A percentile compares a stretch with the other conserved stretches of the same genome.
Evolutionary conservation across 1,140 invertebrate genomes (phyloP).

Genomic region (Zophobas atratus): DNA sequence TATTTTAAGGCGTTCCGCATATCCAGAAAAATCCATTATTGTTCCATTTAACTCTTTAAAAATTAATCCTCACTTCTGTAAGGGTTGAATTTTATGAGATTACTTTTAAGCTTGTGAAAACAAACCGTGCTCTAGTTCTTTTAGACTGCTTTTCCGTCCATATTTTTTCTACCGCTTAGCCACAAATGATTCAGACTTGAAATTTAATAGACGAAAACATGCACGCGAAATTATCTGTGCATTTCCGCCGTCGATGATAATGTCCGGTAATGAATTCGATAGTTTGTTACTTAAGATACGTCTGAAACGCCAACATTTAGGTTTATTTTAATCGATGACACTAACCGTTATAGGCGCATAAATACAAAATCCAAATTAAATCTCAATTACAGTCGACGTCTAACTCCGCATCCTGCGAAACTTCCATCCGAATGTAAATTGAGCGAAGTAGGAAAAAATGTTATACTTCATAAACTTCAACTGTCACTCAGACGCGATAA

Average conservation of each 20-base stretch:
- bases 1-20: too few relatives aligned
- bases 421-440: slow-evolving; percentile 8
- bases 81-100: background rate
- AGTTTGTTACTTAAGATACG: slow-evolving; percentile 1
- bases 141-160: too few relatives aligned
- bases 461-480: slow-evolving; percentile 38
- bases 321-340: slow-evolving; percentile 28
- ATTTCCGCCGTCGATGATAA: slow-evolving; percentile 15
- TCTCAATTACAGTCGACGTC: slow-evolving; percentile 13
- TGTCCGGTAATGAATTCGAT: slow-evolving; percentile 8
- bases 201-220: too few relatives aligned
- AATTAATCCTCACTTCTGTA: slow-evolving; percentile 7
- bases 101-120: background rate
- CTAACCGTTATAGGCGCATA: slow-evolving; percentile 10
- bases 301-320: slow-evolving; percentile 21
- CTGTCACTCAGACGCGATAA: slow-evolving; percentile 38
- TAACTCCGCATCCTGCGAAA: background rate
- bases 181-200: too few relatives aligned
- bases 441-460: slow-evolving; percentile 22
- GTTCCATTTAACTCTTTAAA: background rate
- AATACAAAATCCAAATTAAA: slow-evolving; percentile 32
- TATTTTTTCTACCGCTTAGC: too few relatives aligned
- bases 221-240: background rate
- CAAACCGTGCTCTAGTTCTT: background rate
- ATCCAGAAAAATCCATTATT: background rate